Evolutionary conservation across 2,888 invertebrate species (phyloP), one percentile per base, ranked within the genome.

Genomic region (Melanchra persicariae): DNA sequence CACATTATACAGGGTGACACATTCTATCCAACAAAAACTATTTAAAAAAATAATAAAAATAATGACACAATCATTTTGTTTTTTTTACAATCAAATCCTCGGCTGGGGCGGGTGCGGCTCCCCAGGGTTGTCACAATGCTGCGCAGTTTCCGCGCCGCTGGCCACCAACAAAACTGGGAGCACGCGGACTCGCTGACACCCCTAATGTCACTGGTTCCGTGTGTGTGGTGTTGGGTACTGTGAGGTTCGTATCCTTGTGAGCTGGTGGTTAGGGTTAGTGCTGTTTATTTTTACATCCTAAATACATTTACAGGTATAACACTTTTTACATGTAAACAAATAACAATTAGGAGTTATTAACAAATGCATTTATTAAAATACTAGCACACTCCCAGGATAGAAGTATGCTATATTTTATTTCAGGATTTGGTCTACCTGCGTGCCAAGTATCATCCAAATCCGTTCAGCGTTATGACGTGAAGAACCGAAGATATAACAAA

Each of bases 51-150:
- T 64, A 85, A 82, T 80, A 83, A 57, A 57, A 57, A 74, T 75
- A 73, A 74, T 63, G 57, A 70, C 26, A 67, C 37, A 70, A 62
- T 74, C 49, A 79, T 82, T 79, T 77, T 79, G 72, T 78, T 81
- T 72, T 85, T 71, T 81, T 87, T 82, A 79, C 83, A 85, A 84
- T 87, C 89, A 87, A 86, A 87, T 85, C 81, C 76, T 79, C 71
- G 76, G 74, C 77, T 73, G 75, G 64, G 82, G 84, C 85, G 70
- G 84, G 85, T 85, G 85, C 84, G 88, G 87, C 88, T 88, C 88
- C 89, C 90, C 87, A 94, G 93, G 93, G 93, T 87, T 93, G 93
- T 91, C 92, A 93, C 92, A 94, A 93, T 91, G 87, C 81, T 75
- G 84, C 85, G 73, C 87, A 87, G 90, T 92, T 95, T 94, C 92